Base-by-base conservation (phyloP, 2,797 vertebrate genomes). In the Gymnothorax javanicus region DNA sequence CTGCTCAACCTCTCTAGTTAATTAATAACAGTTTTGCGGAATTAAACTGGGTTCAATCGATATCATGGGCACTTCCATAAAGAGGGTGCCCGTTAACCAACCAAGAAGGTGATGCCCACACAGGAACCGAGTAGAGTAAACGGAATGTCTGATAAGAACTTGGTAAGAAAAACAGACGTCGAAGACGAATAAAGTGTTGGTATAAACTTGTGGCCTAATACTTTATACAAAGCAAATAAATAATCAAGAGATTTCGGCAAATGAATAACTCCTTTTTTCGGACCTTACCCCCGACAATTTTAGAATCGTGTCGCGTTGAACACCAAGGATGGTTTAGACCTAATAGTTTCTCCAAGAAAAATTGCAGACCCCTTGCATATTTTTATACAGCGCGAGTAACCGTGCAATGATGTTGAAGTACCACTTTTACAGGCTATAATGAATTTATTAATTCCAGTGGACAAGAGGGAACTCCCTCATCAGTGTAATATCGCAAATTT, bases 1-100 rank as follows among this genome's bases (percentile, higher is more conserved):
- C 27, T 52, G 57, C 5, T 52, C 59, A 25, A 33, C 73, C 85
- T 64, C 75, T 17, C n/a, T 82, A 50, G 87, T 82, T 77, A 85
- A 87, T 87, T 85, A 85, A 87, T 87, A 84, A 85, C 84, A 9
- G 33, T 59, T 57, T 4, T n/a, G 15, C 43, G 43, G 27, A 87
- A 87, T 75, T 69, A 60, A 57, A 84, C 82, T 69, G 12, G 2
- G 23, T 75, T 73, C 33, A 75, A 77, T 67, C 56, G 43, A 62
- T 64, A 84, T 84, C 20, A 77, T 7, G 64, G 27, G 69, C 13
- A 33, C 75, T 27, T 69, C 20, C 54, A 84, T 43, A 54, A 20
- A 67, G 59, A 69, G 79, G 77, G 64, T 25, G 50, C 1, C 50
- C 43, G 27, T n/a, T 43, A 43, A 43, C 33, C 33, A 85, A 81